Evolutionary conservation across 2,797 vertebrate species (phyloP).

Genomic region (Sebastiscus albofasciatus): DNA sequence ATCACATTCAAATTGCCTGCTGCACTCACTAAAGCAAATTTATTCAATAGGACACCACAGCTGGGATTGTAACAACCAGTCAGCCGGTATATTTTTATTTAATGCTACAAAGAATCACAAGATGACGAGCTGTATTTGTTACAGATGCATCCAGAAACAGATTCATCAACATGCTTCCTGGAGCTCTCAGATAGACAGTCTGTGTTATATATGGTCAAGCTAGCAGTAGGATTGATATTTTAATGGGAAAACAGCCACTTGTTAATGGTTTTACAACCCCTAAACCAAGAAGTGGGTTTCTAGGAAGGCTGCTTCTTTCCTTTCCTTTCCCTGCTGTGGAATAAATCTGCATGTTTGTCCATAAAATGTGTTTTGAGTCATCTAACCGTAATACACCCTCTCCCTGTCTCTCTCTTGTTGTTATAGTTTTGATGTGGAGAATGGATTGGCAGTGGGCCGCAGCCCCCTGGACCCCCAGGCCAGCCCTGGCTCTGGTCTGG

Average conservation of each 20-base stretch:
- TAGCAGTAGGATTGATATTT: background rate
- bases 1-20: background rate
- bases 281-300: background rate
- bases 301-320: background rate
- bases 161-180: background rate
- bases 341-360: background rate
- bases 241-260: background rate
- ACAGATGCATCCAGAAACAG: background rate
- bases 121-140: background rate
- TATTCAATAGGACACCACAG: background rate
- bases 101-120: background rate
- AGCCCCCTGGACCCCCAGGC: constrained; percentile 86
- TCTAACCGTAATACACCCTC: background rate
- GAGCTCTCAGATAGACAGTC: background rate
- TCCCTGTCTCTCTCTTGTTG: constrained; percentile 11
- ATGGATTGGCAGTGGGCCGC: constrained; percentile 86
- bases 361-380: background rate
- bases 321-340: constrained; percentile 2
- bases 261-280: background rate
- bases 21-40: background rate
- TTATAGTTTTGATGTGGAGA: constrained; percentile 92
- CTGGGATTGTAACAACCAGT: background rate
- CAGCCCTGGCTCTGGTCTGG: constrained; percentile 85
- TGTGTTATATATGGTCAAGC: background rate
- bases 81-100: background rate